Base-by-base conservation (phyloP, 2,113 vertebrate genomes). In the Xyrauchen texanus region DNA sequence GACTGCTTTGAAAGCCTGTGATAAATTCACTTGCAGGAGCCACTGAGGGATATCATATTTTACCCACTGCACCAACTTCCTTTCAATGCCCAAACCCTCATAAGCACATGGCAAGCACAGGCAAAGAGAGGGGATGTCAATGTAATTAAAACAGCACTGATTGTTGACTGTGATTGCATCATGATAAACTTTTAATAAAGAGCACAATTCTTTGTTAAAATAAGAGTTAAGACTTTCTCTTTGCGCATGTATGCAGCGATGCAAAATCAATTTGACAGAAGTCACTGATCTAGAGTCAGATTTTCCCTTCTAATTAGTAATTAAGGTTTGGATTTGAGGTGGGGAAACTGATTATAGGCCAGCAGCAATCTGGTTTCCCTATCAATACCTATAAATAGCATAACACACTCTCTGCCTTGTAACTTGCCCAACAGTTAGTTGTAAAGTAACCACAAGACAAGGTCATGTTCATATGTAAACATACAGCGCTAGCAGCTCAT, bases 11-110 rank as follows among this genome's bases (percentile, higher is more conserved):
- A 77, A 81, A 80, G 77, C 80, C 66, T 4, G 75, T 87, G 83
- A 89, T 86, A 82, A 85, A 90, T 88, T 83, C 62, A 85, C 87
- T 86, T 73, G 79, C 77, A 64, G 60, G 55, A 61, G 62, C 60
- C 70, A 65, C 68, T 79, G 61, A 76, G 46, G 9, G 2, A 13
- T 82, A 76, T 76, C 83, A 85, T 67, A 73, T 81, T 88, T 77
- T 46, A 80, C 80, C 80, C 82, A 85, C 55, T 84, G 78, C 83
- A 68, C 81, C 47, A 86, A 79, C 72, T 52, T 63, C 10, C 63
- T 75, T 75, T 63, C 8, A 53, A 44, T 44, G 15, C 13, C 16
- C 53, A 46, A 15, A 76, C 42, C 8, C 3, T 9, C 12, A 53
- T 76, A 10, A 15, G 47, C 42, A n/a, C 10, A 7, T 12, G 13